A percentile compares a stretch with the other conserved stretches of the same genome.
These are phyloP conservation scores for Hemitrygon akajei DNA, from an alignment of 2,797 vertebrate genomes.

Conservation along the genomic window DNA sequence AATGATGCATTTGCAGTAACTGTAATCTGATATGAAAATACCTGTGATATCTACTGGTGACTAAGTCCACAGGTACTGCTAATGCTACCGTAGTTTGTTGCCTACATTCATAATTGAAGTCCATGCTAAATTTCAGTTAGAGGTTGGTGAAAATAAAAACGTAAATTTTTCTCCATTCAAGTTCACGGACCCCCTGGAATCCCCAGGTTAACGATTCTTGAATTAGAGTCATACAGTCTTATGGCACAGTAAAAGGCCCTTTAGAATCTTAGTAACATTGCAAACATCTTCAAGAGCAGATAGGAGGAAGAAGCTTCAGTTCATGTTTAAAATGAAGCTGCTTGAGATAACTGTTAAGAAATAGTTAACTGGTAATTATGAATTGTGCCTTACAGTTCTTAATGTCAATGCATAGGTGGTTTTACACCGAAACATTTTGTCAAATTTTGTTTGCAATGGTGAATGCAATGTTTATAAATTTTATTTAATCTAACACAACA, in stretches of 20 bases:
- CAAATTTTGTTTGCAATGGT: background rate
- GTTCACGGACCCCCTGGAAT: too few species aligned
- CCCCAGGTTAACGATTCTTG: too few species aligned
- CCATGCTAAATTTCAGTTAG: too few species aligned
- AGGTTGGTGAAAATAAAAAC: too few species aligned
- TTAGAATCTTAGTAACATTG: background rate
- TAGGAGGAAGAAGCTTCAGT: background rate
- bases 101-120: too few species aligned
- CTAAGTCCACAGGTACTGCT: too few species aligned
- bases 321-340: background rate
- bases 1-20: too few species aligned
- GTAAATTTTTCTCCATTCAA: too few species aligned
- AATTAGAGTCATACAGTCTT: too few species aligned
- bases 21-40: too few species aligned
- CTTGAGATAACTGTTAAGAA: background rate
- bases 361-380: constrained; percentile 8
- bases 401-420: background rate
- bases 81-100: too few species aligned
- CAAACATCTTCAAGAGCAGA: background rate
- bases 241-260: background rate
- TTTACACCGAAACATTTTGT: background rate
- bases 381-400: background rate
- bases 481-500: constrained; percentile 13
- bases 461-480: background rate
- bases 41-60: too few species aligned